Base-by-base conservation (phyloP, 1,140 invertebrate species). In the Triops cancriformis region DNA sequence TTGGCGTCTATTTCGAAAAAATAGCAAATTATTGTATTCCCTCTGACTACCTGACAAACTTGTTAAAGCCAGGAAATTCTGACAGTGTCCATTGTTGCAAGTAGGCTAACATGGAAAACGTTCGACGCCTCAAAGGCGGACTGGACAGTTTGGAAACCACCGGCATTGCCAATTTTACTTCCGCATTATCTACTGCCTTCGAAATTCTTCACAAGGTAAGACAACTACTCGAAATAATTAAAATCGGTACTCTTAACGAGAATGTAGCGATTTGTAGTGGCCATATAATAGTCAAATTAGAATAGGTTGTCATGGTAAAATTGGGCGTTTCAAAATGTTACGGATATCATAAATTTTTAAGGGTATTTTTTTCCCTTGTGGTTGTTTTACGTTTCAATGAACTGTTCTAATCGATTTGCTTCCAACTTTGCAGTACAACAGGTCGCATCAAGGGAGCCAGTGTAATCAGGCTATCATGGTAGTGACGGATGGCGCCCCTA, bases 401-500 rank as follows among this genome's bases (percentile, higher is more conserved):
- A 18, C 51, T n/a, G 76, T 37, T 37, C 31, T 37, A 37, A 37
- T 37, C 31, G 31, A 37, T 37, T 37, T 37, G 7, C 31, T 23
- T 73, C 14, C 27, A 23, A 43, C 31, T 45, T 76, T 78, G 23
- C 43, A 76, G 89, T 94, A 94, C 81, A 94, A 94, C 82, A 88
- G 91, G 77, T 92, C 91, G 0, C 89, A 91, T 1, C 88, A 90
- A 80, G 94, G 94, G 9, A 87, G 89, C 79, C 92, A 97, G 12
- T 99, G 97, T 82, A 99, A 98, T 86, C 93, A 97, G 86, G 97
- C 96, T 11, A 99, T 99, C 82, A 99, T 99, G 97, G 85, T 99
- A 73, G 92, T 99, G 80, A 98, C 97, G 11, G 98, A 99, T 86
- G 98, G 97, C 28, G 94, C 97, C 26, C 96, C 97, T 18, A 93